Conservation (phyloP, 1,140 invertebrate species). For the Drosophila teissieri region DNA sequence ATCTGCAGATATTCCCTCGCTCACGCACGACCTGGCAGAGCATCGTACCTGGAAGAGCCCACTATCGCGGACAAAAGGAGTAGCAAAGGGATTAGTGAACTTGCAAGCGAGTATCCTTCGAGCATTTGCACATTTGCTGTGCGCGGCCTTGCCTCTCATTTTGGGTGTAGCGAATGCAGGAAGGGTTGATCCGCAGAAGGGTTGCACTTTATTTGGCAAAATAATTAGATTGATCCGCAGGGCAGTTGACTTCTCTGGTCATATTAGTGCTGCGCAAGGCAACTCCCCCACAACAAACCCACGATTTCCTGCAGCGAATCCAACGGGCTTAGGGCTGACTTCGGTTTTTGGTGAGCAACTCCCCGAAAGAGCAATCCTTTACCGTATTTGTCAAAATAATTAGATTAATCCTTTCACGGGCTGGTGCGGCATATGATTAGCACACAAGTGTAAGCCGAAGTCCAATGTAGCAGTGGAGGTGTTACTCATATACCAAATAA, state of each 20-base stretch:
- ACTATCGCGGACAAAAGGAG: conserved; percentile 32
- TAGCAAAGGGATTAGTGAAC: conserved; percentile 44
- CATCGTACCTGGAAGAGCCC: conserved; percentile 47
- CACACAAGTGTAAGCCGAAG: no score
- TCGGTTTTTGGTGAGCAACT: conserved; percentile 21
- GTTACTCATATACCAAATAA: no score
- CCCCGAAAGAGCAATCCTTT: conserved; percentile 55
- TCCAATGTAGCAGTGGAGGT: no score
- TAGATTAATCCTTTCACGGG: conserved; percentile 70
- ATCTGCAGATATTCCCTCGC: background rate
- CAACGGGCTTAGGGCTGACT: conserved; percentile 45
- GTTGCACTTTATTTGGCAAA: conserved; percentile 73
- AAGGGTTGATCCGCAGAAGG: conserved; percentile 42
- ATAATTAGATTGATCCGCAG: conserved; percentile 82
- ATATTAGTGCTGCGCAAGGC: conserved; percentile 43
- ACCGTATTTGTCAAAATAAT: conserved; percentile 78
- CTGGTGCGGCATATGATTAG: background rate
- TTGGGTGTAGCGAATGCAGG: conserved; percentile 43
- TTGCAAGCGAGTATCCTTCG: conserved; percentile 7
- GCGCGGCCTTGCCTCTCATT: conserved; percentile 14
- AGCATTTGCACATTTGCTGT: background rate
- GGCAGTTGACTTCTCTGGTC: conserved; percentile 47
- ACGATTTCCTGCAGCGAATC: conserved; percentile 51
- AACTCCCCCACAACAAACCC: conserved; percentile 46
- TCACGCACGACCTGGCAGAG: conserved; percentile 45